These are phyloP conservation scores for Otis tarda DNA, from an alignment of 2,113 vertebrate species.

Conservation along the genomic window DNA sequence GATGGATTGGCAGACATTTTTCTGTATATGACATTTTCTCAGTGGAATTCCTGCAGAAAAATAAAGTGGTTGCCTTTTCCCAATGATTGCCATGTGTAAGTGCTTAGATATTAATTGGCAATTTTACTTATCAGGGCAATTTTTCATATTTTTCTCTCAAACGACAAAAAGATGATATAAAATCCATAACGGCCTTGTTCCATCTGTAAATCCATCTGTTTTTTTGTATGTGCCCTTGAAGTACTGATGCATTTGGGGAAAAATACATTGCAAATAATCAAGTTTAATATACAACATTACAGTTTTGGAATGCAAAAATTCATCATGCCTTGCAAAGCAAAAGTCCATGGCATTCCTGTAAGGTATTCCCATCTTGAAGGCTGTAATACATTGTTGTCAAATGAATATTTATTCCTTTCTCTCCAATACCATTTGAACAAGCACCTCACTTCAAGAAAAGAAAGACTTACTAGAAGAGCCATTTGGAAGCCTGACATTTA, in stretches of 20 bases:
- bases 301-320: background rate
- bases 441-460: background rate
- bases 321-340: background rate
- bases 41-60: background rate
- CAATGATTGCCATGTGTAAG: background rate
- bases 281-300: background rate
- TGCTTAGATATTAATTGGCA: background rate
- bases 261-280: background rate
- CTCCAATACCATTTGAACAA: background rate
- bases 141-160: background rate
- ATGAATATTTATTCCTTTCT: background rate
- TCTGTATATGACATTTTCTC: background rate
- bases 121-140: background rate
- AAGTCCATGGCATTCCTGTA: background rate
- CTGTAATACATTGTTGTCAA: background rate
- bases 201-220: constrained; percentile 10
- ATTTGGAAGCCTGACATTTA: background rate
- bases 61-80: background rate
- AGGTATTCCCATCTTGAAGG: background rate
- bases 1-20: background rate
- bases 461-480: background rate
- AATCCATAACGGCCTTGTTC: background rate
- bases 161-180: background rate
- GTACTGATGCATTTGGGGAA: background rate
- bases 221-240: background rate